Percentiles rank a stretch among this genome's conserved stretches.
Conservation (phyloP, 2,888 invertebrate genomes). For the Drosophila histrio region DNA sequence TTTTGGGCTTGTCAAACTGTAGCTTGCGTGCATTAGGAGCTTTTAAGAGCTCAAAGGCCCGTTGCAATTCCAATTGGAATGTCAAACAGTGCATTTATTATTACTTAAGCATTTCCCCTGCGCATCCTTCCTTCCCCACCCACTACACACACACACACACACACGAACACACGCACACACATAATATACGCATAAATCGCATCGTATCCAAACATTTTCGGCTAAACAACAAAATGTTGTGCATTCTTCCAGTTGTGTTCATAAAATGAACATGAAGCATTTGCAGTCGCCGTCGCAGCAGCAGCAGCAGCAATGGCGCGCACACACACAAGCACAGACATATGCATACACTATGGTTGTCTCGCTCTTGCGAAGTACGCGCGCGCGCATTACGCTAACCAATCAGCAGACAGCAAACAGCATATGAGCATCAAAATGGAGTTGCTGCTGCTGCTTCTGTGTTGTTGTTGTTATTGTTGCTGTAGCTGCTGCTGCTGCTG, state of each 20-base stretch:
- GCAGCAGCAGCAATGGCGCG: slow-evolving; percentile 36
- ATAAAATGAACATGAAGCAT: slow-evolving; percentile 46
- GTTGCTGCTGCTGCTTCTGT: slow-evolving; percentile 32
- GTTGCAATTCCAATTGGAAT: neutral
- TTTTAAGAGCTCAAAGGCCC: neutral
- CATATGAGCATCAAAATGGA: slow-evolving; percentile 60
- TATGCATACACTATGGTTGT: slow-evolving; percentile 26
- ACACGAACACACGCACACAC: neutral
- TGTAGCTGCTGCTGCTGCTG: slow-evolving; percentile 27
- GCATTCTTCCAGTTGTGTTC: slow-evolving; percentile 44
- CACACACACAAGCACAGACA: slow-evolving; percentile 11
- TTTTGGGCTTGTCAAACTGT: neutral
- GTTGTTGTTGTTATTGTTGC: slow-evolving; percentile 32
- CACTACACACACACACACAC: neutral
- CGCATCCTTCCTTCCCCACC: too few species aligned
- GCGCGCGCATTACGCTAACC: slow-evolving; percentile 33
- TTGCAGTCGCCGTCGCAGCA: slow-evolving; percentile 9
- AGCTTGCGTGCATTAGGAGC: neutral
- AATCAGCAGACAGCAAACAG: slow-evolving; percentile 42
- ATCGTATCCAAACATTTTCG: slow-evolving; percentile 4
- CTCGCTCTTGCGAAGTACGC: slow-evolving; percentile 57
- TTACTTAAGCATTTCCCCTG: neutral
- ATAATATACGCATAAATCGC: neutral
- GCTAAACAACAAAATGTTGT: slow-evolving; percentile 8
- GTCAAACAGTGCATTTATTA: neutral